Conservation (phyloP, 30 jellyfish, hydroid and myxozoan species). For the Aurelia aurita region DNA sequence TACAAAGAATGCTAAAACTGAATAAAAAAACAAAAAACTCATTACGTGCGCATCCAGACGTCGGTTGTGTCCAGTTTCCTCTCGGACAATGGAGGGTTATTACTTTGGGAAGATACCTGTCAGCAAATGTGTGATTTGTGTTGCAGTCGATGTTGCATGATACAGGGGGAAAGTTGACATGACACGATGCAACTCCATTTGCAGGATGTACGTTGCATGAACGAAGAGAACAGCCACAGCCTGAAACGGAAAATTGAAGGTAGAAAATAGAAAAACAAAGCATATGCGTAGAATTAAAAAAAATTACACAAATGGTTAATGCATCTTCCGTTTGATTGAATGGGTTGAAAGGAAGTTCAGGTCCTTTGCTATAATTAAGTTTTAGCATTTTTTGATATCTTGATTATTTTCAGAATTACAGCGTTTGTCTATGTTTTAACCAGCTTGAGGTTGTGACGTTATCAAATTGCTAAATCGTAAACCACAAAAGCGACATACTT, state of each 20-base stretch:
- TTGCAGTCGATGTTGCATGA: conserved; percentile 80
- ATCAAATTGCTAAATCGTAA: too few species aligned
- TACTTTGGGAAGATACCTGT: conserved; percentile 30
- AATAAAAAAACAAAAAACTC: background rate
- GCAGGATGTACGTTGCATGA: conserved; percentile 72
- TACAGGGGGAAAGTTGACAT: conserved; percentile 61
- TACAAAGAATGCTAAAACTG: background rate
- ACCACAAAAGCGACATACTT: too few species aligned
- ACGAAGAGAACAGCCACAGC: conserved; percentile 89
- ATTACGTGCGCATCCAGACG: conserved; percentile 93
- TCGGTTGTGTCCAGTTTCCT: conserved; percentile 65
- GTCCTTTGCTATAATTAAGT: too few species aligned
- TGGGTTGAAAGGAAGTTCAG: too few species aligned
- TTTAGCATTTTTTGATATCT: too few species aligned
- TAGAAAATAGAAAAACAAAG: too few species aligned
- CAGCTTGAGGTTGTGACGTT: too few species aligned
- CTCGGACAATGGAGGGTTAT: conserved; percentile 61
- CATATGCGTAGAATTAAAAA: too few species aligned
- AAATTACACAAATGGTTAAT: too few species aligned
- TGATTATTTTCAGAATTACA: too few species aligned
- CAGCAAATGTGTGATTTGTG: conserved; percentile 46
- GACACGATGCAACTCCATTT: conserved; percentile 85
- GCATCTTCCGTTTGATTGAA: too few species aligned
- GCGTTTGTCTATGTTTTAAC: too few species aligned
- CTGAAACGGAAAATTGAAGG: conserved; percentile 3